phyloP scores from a whole-genome alignment of 1,140 invertebrate species.

The Drosophila orena region DNA sequence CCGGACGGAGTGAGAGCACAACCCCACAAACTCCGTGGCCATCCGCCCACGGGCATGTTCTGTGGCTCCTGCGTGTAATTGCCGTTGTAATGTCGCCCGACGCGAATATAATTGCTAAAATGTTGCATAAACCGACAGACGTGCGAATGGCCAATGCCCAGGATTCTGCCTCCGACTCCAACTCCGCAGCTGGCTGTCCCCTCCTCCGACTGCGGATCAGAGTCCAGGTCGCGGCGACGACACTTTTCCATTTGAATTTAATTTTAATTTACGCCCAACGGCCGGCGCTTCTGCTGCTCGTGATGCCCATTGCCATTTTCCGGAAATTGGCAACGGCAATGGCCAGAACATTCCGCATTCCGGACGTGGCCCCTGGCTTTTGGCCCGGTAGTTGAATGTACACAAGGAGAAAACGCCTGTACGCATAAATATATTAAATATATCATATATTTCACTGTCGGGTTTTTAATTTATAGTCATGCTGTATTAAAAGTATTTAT shows the following conservation, averaged over 20 bases:
- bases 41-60: conserved; percentile 36
- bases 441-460: too few species aligned
- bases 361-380: conserved; percentile 42
- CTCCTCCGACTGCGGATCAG: neutral
- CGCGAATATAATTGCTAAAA: conserved; percentile 83
- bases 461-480: too few species aligned
- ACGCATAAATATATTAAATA: too few species aligned
- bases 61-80: conserved; percentile 78
- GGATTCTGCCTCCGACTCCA: neutral
- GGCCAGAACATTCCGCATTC: conserved; percentile 58
- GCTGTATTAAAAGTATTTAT: too few species aligned
- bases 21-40: neutral
- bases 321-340: conserved; percentile 78
- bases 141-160: conserved; percentile 59
- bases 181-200: neutral
- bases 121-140: conserved; percentile 75
- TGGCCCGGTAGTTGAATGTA: conserved; percentile 25
- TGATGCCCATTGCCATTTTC: conserved; percentile 52
- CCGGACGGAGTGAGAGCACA: neutral
- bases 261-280: conserved; percentile 81
- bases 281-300: conserved; percentile 24
- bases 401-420: neutral
- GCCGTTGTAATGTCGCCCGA: conserved; percentile 81
- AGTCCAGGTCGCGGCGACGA: conserved; percentile 51
- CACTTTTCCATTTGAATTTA: conserved; percentile 83